Evolutionary conservation across 2,888 invertebrate species (phyloP).

Genomic region (Blera fallax): DNA sequence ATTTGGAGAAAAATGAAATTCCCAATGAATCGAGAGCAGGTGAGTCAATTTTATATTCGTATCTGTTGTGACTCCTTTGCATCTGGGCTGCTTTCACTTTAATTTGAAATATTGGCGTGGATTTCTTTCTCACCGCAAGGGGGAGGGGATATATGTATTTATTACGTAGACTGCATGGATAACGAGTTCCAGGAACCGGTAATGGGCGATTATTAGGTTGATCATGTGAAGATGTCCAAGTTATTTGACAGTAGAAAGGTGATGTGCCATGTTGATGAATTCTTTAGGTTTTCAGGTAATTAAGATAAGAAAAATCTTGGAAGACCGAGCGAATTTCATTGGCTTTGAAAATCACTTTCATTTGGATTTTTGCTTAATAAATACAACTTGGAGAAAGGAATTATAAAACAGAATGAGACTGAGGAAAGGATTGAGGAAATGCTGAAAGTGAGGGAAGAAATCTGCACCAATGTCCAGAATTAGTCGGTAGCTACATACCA

Average conservation of each 20-base stretch:
- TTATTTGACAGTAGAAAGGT: not conserved
- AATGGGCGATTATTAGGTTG: conserved; percentile 13
- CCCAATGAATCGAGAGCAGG: conserved; percentile 76
- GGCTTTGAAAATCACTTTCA: not conserved
- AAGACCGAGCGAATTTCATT: not conserved
- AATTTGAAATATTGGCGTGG: conserved; percentile 13
- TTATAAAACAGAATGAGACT: not conserved
- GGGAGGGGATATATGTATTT: not conserved
- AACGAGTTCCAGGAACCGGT: conserved; percentile 26
- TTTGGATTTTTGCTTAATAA: not conserved
- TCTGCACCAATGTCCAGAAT: not conserved
- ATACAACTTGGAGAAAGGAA: not conserved
- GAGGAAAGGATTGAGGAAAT: not conserved
- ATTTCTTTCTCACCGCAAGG: conserved; percentile 1
- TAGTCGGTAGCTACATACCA: no score
- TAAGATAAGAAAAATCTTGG: not conserved
- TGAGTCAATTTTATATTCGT: conserved; percentile 69
- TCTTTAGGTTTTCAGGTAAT: not conserved
- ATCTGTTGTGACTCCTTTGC: conserved; percentile 11
- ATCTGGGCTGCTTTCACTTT: conserved; percentile 65
- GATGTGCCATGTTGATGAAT: conserved; percentile 20
- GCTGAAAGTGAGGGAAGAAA: not conserved
- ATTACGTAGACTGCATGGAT: conserved; percentile 51
- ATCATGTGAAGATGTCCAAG: conserved; percentile 5
- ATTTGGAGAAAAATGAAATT: conserved; percentile 76